Conservation (phyloP, 1,140 invertebrate species). For the Eriosoma lanigerum region DNA sequence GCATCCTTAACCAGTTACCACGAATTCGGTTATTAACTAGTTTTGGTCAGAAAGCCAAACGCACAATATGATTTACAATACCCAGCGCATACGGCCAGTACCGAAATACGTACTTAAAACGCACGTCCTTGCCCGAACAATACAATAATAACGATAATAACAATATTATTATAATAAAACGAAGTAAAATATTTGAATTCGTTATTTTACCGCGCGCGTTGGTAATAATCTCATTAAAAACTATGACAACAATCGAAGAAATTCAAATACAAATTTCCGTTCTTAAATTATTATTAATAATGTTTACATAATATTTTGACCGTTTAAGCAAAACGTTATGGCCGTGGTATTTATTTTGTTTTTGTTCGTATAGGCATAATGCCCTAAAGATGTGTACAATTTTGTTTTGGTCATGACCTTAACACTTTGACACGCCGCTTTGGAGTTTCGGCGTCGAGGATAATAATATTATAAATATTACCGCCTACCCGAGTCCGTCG, state of each 20-base stretch:
- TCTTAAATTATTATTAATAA: not conserved
- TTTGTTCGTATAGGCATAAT: too few species aligned
- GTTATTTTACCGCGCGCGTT: not conserved
- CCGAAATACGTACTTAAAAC: not conserved
- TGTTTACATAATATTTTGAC: too few species aligned
- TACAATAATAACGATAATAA: not conserved
- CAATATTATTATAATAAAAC: not conserved
- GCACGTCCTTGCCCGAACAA: slow-evolving; percentile 2
- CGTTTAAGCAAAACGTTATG: not conserved
- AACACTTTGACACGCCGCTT: slow-evolving; percentile 11
- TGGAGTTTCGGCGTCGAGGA: not conserved
- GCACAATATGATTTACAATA: not conserved
- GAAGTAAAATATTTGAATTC: slow-evolving; percentile 12
- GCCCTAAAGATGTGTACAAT: too few species aligned
- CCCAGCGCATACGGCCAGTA: not conserved
- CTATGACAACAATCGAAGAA: not conserved
- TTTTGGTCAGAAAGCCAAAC: not conserved
- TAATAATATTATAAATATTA: too few species aligned
- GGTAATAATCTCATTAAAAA: slow-evolving; percentile 25
- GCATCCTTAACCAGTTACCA: too few species aligned
- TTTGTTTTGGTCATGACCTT: slow-evolving; percentile 20
- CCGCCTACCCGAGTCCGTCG: not conserved
- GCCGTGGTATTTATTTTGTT: not conserved
- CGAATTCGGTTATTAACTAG: too few species aligned
- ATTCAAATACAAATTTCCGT: not conserved